Base-by-base conservation (phyloP, 2,888 invertebrate genomes). In the Brachyptera putata region DNA sequence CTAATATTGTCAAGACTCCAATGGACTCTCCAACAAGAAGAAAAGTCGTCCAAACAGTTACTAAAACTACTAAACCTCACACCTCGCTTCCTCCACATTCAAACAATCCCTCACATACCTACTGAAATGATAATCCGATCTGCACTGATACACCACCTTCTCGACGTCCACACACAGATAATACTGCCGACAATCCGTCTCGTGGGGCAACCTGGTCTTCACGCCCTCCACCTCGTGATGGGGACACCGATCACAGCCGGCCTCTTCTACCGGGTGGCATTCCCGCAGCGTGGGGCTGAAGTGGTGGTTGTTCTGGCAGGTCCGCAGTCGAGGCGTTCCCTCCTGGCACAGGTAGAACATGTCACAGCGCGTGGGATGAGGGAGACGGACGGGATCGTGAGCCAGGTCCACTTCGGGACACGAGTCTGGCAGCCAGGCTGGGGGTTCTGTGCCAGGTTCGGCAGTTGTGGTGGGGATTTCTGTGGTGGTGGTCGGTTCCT, bases 261-360 rank as follows among this genome's bases (percentile, higher is more conserved):
- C 53, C 1, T 14, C 53, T 1, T 3, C 22, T 11, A 9, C 13
- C 9, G 5, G 3, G 1, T 18, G 13, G 11, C 53, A 53, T 1
- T 21, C 22, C 11, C 53, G 5, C 22, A 16, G 36, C 11, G 22
- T 53, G 3, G 53, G 53, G 16, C 53, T 53, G 53, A 53, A 53
- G 11, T 53, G 34, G 2, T 53, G 14, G 2, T 21, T 21, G 11
- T 2, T 16, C 3, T 5, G 18, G 53, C 53, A 53, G 3, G 18
- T 13, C 21, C 36, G 36, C 11, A 22, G 18, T 3, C 13, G 36
- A 2, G 53, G 53, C 1, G 1, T 3, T 1, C 53, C 53, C 1
- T 21, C 3, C 16, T 13, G 5, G 53, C 53, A 53, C 11, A 13
- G 4, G 22, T 53, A 53, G 53, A 53, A 53, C 36, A 34, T 34